Evolutionary conservation across 2,797 vertebrate genomes (phyloP).

Genomic region (Hapalemur alaotrensis): DNA sequence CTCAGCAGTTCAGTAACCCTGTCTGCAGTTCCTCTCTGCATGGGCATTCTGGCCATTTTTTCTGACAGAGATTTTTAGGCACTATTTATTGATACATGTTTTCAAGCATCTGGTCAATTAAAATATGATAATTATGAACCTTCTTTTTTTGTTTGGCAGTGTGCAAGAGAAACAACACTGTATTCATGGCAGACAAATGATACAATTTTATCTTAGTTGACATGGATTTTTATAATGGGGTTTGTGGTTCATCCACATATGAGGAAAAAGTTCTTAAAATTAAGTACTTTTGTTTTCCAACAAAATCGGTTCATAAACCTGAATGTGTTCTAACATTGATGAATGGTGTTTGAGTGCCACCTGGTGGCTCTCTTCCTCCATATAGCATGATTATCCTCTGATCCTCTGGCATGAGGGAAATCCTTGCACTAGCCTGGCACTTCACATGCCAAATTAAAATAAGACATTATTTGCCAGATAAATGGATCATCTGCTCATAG

Average conservation of each 20-base stretch:
- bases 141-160: not conserved
- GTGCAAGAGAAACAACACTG: not conserved
- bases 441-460: not conserved
- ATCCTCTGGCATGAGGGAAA: not conserved
- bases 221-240: not conserved
- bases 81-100: not conserved
- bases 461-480: not conserved
- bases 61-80: not conserved
- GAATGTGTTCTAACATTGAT: not conserved
- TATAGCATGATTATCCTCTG: not conserved
- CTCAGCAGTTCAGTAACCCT: not conserved
- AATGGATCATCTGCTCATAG: not conserved
- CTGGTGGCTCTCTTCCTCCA: slow-evolving; percentile 67
- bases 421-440: not conserved
- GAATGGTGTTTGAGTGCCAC: slow-evolving; percentile 67
- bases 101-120: not conserved
- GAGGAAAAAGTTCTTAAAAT: not conserved
- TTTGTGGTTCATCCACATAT: not conserved
- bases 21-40: not conserved
- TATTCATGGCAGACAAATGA: not conserved
- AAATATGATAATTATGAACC: not conserved
- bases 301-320: not conserved
- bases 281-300: not conserved
- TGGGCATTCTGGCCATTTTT: not conserved
- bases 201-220: not conserved